Evolutionary conservation across 2,888 invertebrate genomes (phyloP), one percentile per base, ranked within the genome.

Genomic region (Elysia crispata): DNA sequence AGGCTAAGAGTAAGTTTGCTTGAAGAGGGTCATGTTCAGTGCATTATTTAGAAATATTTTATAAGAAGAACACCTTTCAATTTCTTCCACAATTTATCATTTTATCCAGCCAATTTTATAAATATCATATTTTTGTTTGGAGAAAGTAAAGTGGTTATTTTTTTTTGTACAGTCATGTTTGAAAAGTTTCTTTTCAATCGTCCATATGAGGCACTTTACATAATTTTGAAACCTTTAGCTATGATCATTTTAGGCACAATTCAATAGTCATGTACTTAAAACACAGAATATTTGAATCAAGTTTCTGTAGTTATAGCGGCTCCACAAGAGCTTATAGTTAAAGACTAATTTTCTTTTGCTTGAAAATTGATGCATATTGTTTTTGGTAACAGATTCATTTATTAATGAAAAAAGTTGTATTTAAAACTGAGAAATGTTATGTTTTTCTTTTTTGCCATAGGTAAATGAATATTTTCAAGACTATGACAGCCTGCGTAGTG

Each of bases 401-500:
- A 41, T 41, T 6, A 41, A 41, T 41, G 20, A 28, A 23, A 64
- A 18, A 64, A 18, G 64, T 23, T 18, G 18, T 64, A 20, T 23
- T 23, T 25, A 3, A 31, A 57, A 20, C 30, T 28, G 11, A 30
- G 30, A 20, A 28, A n/a, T 3, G 6, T 20, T 20, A n/a, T 70
- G 15, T 25, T 15, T 41, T 23, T 18, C 20, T 41, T 41, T 41
- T 41, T 66, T 6, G 1, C 11, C 31, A 1, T 79, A 92, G 91
- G 88, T 90, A 11, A 85, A 82, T 75, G 91, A 91, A 77, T 91
- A 85, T 82, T 92, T 92, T 83, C 86, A 91, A 83, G 92, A 92
- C 84, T 92, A 89, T 84, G 92, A 92, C 81, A 87, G 88, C 0
- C 86, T 92, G 31, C 87, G 91, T 28, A 89, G 87, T 82, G 91